A percentile compares a stretch with the other conserved stretches of the same genome.
Conservation (phyloP, 1,140 invertebrate species). For the Leptinotarsa texana region DNA sequence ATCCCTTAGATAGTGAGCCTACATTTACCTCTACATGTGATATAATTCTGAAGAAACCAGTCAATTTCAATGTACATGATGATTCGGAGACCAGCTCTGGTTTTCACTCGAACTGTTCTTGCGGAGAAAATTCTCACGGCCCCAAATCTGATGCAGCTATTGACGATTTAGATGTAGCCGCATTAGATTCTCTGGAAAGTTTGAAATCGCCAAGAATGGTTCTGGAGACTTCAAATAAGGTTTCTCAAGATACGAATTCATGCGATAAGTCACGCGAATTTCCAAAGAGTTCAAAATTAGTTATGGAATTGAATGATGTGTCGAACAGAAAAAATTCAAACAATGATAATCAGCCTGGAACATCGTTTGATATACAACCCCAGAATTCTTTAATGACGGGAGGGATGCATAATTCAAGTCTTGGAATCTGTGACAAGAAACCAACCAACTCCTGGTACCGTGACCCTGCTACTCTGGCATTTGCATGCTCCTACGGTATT, state of each 20-base stretch:
- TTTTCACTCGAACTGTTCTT: constrained; percentile 29
- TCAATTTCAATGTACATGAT: constrained; percentile 2
- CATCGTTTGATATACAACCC: not conserved
- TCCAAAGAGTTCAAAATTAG: constrained; percentile 26
- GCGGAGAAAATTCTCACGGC: constrained; percentile 10
- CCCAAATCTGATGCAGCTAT: constrained; percentile 28
- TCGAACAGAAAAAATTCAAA: not conserved
- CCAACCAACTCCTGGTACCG: constrained; percentile 58
- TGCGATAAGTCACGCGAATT: not conserved
- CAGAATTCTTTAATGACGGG: not conserved
- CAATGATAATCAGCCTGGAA: not conserved
- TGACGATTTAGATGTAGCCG: constrained; percentile 35
- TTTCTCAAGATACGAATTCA: constrained; percentile 3
- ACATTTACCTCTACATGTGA: constrained; percentile 27
- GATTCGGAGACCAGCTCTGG: constrained; percentile 26
- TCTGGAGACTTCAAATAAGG: constrained; percentile 41
- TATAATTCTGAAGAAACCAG: constrained; percentile 24
- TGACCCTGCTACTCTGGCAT: constrained; percentile 61
- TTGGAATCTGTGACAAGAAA: constrained; percentile 26
- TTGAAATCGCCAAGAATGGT: constrained; percentile 52
- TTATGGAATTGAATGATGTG: not conserved
- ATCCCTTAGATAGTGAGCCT: constrained; percentile 7
- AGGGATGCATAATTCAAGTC: constrained; percentile 26
- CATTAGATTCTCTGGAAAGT: constrained; percentile 42
- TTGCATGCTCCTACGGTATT: constrained; percentile 68